Evolutionary conservation across 1,140 invertebrate genomes (phyloP), one percentile per base, ranked within the genome.

Genomic region (Acromyrmex echinatior): DNA sequence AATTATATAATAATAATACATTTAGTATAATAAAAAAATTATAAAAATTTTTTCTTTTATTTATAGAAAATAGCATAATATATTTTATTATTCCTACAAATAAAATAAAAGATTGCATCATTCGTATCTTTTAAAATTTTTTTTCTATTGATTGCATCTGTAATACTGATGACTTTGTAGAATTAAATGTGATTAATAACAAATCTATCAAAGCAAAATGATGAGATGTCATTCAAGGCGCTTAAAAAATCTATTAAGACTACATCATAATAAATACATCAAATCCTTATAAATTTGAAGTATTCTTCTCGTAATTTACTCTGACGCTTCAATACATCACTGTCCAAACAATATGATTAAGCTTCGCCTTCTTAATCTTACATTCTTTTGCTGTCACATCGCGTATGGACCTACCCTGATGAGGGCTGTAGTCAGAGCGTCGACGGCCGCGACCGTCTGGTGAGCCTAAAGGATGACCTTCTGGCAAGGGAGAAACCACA

Each of bases 361-460:
- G 35, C 0, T 63, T 63, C 18, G 21, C 18, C n/a, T 21, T 58
- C 1, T 62, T 62, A 62, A 63, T 56, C n/a, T 62, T 25, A 63
- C 14, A 62, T 63, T 84, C 12, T 49, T 84, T 76, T 31, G 31
- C 51, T 12, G 31, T 71, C 45, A 35, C 31, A 58, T 56, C 25
- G 21, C 39, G 53, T 18, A 88, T 85, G n/a, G 82, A 93, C 94
- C 58, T 94, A 94, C 94, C 93, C 88, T 93, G 94, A 91, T 93
- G 92, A 78, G 91, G 90, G 73, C 92, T 90, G 88, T 94, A 94
- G 88, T 94, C 93, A 74, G 93, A 91, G 74, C 91, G 90, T 39
- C 93, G 91, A 77, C 91, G 92, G 63, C 82, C 82, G 39, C 93
- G 91, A 39, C 90, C 86, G 65, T 94, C 93, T 65, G 92, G 91